Percentiles rank a stretch among this genome's conserved stretches.
Conservation (phyloP, 2,888 invertebrate species). For the Acanthosepion esculentum region DNA sequence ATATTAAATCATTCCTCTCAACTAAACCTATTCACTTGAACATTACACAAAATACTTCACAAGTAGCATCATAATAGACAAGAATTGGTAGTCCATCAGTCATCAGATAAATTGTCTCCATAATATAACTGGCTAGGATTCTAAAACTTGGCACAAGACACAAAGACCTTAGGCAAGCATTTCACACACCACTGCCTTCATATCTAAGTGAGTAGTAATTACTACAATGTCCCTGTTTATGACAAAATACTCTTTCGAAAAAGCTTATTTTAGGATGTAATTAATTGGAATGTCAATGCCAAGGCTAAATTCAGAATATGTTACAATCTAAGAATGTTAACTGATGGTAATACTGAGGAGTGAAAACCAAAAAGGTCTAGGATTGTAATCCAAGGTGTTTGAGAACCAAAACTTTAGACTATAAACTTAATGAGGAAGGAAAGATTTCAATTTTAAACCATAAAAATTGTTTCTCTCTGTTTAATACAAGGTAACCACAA, state of each 20-base stretch:
- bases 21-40: not conserved
- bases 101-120: not conserved
- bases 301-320: not conserved
- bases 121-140: not conserved
- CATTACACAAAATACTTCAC: not conserved
- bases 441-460: too few relatives aligned
- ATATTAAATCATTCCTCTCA: conserved; percentile 21
- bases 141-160: conserved; percentile 7
- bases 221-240: not conserved
- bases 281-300: not conserved
- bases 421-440: too few relatives aligned
- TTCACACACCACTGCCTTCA: not conserved
- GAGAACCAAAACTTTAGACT: not conserved
- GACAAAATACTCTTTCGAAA: not conserved
- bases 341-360: not conserved
- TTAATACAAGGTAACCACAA: too few relatives aligned
- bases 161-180: conserved; percentile 5
- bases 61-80: not conserved
- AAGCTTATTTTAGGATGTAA: not conserved
- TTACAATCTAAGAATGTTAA: not conserved
- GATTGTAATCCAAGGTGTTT: not conserved
- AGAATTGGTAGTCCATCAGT: not conserved
- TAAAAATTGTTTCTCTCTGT: too few relatives aligned
- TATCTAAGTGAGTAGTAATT: not conserved
- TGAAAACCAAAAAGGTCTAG: not conserved